Conservation (phyloP, 2,888 invertebrate genomes). For the Tinea trinotella region DNA sequence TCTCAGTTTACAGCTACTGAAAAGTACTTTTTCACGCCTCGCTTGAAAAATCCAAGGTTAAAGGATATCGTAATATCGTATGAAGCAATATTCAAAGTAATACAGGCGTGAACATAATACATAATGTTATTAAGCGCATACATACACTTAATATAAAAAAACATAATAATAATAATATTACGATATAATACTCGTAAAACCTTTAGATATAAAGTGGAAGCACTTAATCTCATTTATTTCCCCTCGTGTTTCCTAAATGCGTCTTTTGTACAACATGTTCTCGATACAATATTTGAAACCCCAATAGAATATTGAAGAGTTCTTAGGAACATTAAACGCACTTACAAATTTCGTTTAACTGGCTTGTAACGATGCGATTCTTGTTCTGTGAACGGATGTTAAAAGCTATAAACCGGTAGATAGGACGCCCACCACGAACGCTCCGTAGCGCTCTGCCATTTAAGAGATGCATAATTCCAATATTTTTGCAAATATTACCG, state of each 20-base stretch:
- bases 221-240: conserved; percentile 8
- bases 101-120: too few relatives aligned
- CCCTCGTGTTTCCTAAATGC: neutral
- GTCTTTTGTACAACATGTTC: conserved; percentile 8
- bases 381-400: conserved; percentile 41
- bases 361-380: conserved; percentile 39
- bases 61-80: too few relatives aligned
- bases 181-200: neutral
- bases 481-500: conserved; percentile 16
- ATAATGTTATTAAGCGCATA: too few relatives aligned
- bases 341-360: conserved; percentile 33
- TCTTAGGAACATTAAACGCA: conserved; percentile 25
- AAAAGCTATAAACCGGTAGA: conserved; percentile 42
- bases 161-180: neutral
- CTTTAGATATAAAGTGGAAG: neutral
- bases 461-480: conserved; percentile 17
- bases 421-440: conserved; percentile 30
- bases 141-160: neutral
- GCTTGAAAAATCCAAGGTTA: too few relatives aligned
- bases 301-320: conserved; percentile 17
- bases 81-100: too few relatives aligned
- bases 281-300: conserved; percentile 9
- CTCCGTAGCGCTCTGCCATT: neutral
- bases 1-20: too few relatives aligned
- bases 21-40: too few relatives aligned